phyloP scores from a whole-genome alignment of 2,888 invertebrate species.

The Ashinkailepas kermadecensis region DNA sequence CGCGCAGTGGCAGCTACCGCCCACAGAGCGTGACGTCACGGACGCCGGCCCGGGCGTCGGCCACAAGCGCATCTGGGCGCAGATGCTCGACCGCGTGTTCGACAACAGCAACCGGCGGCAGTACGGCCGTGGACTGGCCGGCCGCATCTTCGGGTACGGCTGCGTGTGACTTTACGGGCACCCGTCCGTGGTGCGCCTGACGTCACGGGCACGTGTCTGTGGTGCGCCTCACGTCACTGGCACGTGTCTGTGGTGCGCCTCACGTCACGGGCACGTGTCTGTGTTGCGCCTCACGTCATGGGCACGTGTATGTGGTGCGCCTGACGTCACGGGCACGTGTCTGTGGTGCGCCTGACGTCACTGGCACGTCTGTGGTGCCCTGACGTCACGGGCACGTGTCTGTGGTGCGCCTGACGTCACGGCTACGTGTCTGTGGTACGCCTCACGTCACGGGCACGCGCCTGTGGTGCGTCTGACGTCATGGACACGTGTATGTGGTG shows the following conservation, averaged over 20 bases:
- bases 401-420: not conserved
- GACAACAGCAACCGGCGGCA: slow-evolving; percentile 84
- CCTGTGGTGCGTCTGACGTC: too few species aligned
- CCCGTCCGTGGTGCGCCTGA: too few species aligned
- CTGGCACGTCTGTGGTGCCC: not conserved
- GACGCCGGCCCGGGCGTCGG: slow-evolving; percentile 34
- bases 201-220: too few species aligned
- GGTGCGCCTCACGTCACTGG: not conserved
- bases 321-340: not conserved
- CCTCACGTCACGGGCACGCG: not conserved
- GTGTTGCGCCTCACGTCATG: not conserved
- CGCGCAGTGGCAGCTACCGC: slow-evolving; percentile 25
- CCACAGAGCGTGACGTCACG: slow-evolving; percentile 31
- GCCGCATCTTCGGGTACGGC: slow-evolving; percentile 62
- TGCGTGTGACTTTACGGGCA: too few species aligned
- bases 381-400: not conserved
- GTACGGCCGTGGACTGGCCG: slow-evolving; percentile 74
- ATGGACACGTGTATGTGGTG: too few species aligned
- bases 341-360: not conserved
- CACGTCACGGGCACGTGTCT: not conserved
- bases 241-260: not conserved
- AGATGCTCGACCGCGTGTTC: slow-evolving; percentile 69
- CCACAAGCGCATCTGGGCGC: slow-evolving; percentile 39
- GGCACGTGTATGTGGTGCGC: not conserved
- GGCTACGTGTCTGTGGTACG: not conserved